Evolutionary conservation across 1,140 invertebrate genomes (phyloP), one percentile per base, ranked within the genome.

Genomic region (Macrobrachium rosenbergii): DNA sequence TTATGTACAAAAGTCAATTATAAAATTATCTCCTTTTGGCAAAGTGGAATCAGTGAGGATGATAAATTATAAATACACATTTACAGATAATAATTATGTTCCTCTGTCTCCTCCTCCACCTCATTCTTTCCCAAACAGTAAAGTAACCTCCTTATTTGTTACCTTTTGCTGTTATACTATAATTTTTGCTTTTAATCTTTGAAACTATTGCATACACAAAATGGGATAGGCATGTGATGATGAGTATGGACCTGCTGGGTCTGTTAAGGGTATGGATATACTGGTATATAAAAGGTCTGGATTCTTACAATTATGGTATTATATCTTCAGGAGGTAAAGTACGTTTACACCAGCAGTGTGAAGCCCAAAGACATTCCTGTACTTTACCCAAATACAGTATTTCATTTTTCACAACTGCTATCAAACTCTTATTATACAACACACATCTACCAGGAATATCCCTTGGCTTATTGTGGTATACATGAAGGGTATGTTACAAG

Each of bases 1-100:
- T 91, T 91, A 90, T 91, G 91, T 91, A 91, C 91, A 91, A 91
- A 91, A 91, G 90, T 91, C 91, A 91, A 90, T 91, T 91, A 91
- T 91, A 91, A 91, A 91, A 91, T 90, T 89, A 91, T 90, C 90
- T 90, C 91, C 90, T 90, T 90, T 89, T 90, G 90, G 89, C 89
- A 90, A 89, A 89, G 90, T 90, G 90, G 90, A 84, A 84, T 84
- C 83, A 84, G 83, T 84, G 83, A 84, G 83, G 83, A 84, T 63
- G 83, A 84, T 84, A 84, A 84, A 84, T 84, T 84, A 84, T 84
- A 84, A 84, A 84, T 84, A 84, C 73, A 84, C 83, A 84, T 84
- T 84, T 84, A 84, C 83, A 84, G 58, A 77, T 45, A 83, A 63
- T 69, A 52, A 63, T 28, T 64, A 52, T 82, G 64, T 69, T 82